A percentile compares a stretch with the other conserved stretches of the same genome.
phyloP scores from a whole-genome alignment of 2,888 invertebrate genomes.

The Plebejus melissa region DNA sequence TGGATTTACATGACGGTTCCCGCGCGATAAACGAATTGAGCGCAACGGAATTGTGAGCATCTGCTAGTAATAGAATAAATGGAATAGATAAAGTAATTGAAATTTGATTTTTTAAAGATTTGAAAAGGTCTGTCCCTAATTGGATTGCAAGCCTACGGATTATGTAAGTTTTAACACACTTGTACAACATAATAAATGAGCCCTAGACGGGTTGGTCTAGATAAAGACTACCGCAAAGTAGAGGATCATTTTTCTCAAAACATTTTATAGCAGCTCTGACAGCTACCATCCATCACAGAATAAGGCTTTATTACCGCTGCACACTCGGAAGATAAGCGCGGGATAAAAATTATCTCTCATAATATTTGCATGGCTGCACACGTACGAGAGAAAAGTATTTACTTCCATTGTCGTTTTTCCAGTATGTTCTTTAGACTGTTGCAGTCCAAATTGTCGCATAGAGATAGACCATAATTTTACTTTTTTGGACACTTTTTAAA shows the following conservation, averaged over 20 bases:
- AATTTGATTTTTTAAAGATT: too few species aligned
- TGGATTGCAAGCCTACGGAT: too few species aligned
- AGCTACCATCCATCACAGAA: conserved; percentile 52
- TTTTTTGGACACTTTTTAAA: too few species aligned
- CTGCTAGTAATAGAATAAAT: too few species aligned
- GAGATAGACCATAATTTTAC: too few species aligned
- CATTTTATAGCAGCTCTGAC: conserved; percentile 51
- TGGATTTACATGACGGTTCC: too few species aligned
- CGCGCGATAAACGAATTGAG: too few species aligned
- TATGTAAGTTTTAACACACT: background rate
- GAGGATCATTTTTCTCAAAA: conserved; percentile 55
- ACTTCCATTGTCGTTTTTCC: background rate
- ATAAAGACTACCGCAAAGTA: conserved; percentile 52
- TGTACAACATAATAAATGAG: conserved; percentile 30
- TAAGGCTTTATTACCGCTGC: conserved; percentile 33
- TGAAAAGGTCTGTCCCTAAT: too few species aligned
- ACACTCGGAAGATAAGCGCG: conserved; percentile 1
- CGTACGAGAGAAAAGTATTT: background rate
- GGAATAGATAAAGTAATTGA: too few species aligned
- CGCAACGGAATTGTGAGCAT: too few species aligned
- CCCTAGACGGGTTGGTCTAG: conserved; percentile 45
- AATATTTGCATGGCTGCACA: conserved; percentile 15
- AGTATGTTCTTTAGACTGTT: background rate
- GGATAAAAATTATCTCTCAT: conserved; percentile 5
- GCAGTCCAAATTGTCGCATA: too few species aligned